Percentiles rank a stretch among this genome's conserved stretches.
phyloP scores from a whole-genome alignment of 1,140 invertebrate species.

The Spodoptera frugiperda region DNA sequence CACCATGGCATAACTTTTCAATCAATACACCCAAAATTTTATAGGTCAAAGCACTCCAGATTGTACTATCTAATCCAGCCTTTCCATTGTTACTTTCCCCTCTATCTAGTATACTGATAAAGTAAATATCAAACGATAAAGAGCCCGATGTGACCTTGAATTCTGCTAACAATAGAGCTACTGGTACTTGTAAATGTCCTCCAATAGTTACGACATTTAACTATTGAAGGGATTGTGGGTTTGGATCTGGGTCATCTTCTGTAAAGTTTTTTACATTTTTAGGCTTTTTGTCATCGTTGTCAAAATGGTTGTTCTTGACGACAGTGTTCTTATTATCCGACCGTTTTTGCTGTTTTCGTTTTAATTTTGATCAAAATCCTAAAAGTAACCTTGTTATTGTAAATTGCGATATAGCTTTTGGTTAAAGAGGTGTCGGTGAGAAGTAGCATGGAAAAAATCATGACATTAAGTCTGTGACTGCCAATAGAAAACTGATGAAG shows the following conservation, averaged over 20 bases:
- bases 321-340: too few relatives aligned
- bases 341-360: too few relatives aligned
- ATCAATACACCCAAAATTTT: slow-evolving; percentile 1
- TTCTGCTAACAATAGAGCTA: not conserved
- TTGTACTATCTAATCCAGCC: slow-evolving; percentile 6
- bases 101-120: not conserved
- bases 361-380: too few relatives aligned
- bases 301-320: too few relatives aligned
- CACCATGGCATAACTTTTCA: not conserved
- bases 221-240: not conserved
- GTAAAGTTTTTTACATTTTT: too few relatives aligned
- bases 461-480: too few relatives aligned
- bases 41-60: slow-evolving; percentile 18
- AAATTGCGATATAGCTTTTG: too few relatives aligned
- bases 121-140: slow-evolving; percentile 4
- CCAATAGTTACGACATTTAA: not conserved
- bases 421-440: too few relatives aligned
- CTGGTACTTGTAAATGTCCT: slow-evolving; percentile 1
- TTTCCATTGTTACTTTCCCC: slow-evolving; percentile 15
- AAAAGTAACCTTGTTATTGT: too few relatives aligned
- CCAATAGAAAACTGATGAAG: too few relatives aligned
- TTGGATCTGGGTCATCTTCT: not conserved
- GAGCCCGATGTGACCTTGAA: not conserved
- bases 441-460: too few relatives aligned
- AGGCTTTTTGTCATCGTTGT: too few relatives aligned